Conservation (phyloP, 2,888 invertebrate genomes). For the Tetropium fuscum region DNA sequence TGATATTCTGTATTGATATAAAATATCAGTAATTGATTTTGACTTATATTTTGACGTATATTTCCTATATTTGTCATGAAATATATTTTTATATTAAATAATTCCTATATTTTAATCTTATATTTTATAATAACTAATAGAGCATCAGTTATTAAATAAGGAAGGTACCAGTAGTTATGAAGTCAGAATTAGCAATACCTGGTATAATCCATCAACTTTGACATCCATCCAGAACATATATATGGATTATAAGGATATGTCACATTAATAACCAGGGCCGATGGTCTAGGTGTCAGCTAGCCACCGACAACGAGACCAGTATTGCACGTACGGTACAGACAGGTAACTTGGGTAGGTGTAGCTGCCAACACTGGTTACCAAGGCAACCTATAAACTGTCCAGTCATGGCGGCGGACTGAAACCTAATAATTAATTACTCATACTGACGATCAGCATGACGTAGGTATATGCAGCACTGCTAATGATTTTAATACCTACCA, state of each 20-base stretch:
- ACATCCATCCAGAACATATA: slow-evolving; percentile 27
- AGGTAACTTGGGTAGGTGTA: slow-evolving; percentile 60
- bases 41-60: no score
- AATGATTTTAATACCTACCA: slow-evolving; percentile 22
- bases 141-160: slow-evolving; percentile 17
- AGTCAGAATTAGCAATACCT: slow-evolving; percentile 24
- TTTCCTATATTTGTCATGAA: no score
- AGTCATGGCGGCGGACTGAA: slow-evolving; percentile 64
- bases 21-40: no score
- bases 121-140: slow-evolving; percentile 2
- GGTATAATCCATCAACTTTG: slow-evolving; percentile 29
- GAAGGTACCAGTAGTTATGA: slow-evolving; percentile 15
- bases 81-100: no score
- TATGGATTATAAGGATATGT: slow-evolving; percentile 25
- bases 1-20: no score
- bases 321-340: slow-evolving; percentile 40
- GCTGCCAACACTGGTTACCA: slow-evolving; percentile 56
- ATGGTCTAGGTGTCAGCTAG: slow-evolving; percentile 30
- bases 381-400: slow-evolving; percentile 59
- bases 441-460: slow-evolving; percentile 17
- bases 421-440: slow-evolving; percentile 64
- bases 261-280: slow-evolving; percentile 25
- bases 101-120: no score
- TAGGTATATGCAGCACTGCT: slow-evolving; percentile 23
- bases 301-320: slow-evolving; percentile 25